phyloP scores from a whole-genome alignment of 2,888 invertebrate species.

The Epinotia bilunana region DNA sequence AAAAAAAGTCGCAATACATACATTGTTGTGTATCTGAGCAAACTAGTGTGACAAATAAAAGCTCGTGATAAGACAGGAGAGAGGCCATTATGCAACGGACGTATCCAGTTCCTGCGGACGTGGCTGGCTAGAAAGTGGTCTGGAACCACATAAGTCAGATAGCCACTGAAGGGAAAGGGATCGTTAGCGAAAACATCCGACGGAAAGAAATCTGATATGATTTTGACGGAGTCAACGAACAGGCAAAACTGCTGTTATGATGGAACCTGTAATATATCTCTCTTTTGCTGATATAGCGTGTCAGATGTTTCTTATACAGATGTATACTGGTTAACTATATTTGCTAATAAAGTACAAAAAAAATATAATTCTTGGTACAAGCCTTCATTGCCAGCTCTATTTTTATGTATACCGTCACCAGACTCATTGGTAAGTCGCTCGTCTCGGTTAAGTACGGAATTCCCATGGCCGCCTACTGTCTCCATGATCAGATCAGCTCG shows the following conservation, averaged over 20 bases:
- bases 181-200: conserved; percentile 56
- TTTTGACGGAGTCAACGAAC: conserved; percentile 20
- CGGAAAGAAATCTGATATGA: conserved; percentile 42
- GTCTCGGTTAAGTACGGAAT: too few species aligned
- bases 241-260: background rate
- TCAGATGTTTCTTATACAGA: background rate
- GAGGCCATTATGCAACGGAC: conserved; percentile 59
- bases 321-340: too few species aligned
- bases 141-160: conserved; percentile 49
- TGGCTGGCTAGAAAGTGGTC: conserved; percentile 64
- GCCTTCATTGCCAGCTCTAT: too few species aligned
- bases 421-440: too few species aligned
- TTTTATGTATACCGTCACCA: too few species aligned
- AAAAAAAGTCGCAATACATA: too few species aligned
- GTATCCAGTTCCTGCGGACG: conserved; percentile 59
- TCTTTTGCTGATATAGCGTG: background rate
- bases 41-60: conserved; percentile 8
- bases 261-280: background rate
- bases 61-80: conserved; percentile 36
- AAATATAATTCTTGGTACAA: too few species aligned
- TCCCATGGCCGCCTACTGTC: too few species aligned
- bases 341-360: too few species aligned
- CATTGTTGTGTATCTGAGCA: background rate
- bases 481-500: too few species aligned
- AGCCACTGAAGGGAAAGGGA: conserved; percentile 57